Evolutionary conservation across 2,113 vertebrate species (phyloP).

Genomic region (Prunella himalayana): DNA sequence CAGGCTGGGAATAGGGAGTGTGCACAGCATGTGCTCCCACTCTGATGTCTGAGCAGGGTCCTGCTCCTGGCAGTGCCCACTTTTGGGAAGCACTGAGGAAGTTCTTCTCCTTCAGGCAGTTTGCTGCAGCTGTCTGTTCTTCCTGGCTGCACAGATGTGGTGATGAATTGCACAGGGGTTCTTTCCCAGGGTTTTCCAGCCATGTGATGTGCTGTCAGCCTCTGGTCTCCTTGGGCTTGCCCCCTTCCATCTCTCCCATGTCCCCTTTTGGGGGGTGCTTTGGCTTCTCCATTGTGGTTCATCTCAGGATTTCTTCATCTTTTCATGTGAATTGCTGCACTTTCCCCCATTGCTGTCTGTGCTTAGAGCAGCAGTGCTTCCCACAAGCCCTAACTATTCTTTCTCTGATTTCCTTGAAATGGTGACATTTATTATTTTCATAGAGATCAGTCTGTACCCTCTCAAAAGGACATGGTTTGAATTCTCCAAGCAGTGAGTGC

Average conservation of each 20-base stretch:
- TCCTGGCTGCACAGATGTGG: neutral
- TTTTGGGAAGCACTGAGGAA: neutral
- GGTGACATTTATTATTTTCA: neutral
- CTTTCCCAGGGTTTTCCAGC: neutral
- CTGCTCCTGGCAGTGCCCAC: neutral
- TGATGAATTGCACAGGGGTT: neutral
- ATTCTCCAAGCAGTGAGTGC: neutral
- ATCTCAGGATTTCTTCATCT: neutral
- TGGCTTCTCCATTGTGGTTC: neutral
- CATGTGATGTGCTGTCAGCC: neutral
- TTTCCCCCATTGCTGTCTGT: neutral
- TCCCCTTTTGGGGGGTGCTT: rapidly evolving
- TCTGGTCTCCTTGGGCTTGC: neutral
- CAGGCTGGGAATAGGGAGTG: neutral
- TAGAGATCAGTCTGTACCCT: neutral
- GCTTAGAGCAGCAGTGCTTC: neutral
- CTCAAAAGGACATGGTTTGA: neutral
- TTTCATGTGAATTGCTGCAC: rapidly evolving
- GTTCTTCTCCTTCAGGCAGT: neutral
- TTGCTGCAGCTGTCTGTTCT: neutral
- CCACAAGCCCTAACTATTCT: rapidly evolving
- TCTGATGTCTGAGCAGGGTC: neutral
- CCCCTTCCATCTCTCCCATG: neutral
- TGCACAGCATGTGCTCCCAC: rapidly evolving
- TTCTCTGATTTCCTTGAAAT: neutral